Percentiles rank a stretch among this genome's conserved stretches.
These are phyloP conservation scores for Dasysyrphus tricinctus DNA, from an alignment of 2,888 invertebrate genomes.

Conservation along the genomic window DNA sequence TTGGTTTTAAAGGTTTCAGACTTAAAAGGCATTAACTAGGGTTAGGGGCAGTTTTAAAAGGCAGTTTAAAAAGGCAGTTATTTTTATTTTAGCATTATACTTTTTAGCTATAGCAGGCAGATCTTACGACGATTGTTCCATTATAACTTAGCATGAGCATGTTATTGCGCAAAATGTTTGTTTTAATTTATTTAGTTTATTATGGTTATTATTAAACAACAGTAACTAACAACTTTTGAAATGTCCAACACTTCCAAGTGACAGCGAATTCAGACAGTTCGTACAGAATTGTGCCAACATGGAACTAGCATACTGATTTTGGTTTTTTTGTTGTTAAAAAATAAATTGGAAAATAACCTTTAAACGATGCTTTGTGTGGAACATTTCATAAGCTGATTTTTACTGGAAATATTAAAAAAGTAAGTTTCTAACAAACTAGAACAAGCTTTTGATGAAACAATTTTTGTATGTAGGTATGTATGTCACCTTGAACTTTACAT, in stretches of 20 bases:
- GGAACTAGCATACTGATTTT: slow-evolving; percentile 80
- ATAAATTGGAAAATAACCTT: slow-evolving; percentile 55
- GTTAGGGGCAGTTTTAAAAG: slow-evolving; percentile 59
- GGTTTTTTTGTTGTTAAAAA: slow-evolving; percentile 15
- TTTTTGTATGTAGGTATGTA: not conserved
- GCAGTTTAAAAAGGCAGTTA: slow-evolving; percentile 70
- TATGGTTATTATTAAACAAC: slow-evolving; percentile 3
- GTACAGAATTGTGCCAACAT: slow-evolving; percentile 80
- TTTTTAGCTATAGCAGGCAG: slow-evolving; percentile 42
- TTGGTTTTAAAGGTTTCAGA: slow-evolving; percentile 39
- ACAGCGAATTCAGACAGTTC: slow-evolving; percentile 81
- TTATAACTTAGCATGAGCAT: slow-evolving; percentile 69
- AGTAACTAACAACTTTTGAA: slow-evolving; percentile 60
- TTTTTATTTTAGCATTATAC: slow-evolving; percentile 39
- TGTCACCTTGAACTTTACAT: slow-evolving; percentile 12
- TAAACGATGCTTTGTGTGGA: slow-evolving; percentile 82
- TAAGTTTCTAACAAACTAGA: slow-evolving; percentile 79
- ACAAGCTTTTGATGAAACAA: slow-evolving; percentile 61
- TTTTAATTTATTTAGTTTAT: slow-evolving; percentile 23
- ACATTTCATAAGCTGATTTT: slow-evolving; percentile 78
- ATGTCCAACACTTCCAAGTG: slow-evolving; percentile 79
- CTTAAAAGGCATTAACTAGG: slow-evolving; percentile 40
- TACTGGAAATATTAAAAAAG: slow-evolving; percentile 74
- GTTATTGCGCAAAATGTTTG: slow-evolving; percentile 31
- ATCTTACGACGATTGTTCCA: slow-evolving; percentile 71